Percentiles rank a stretch among this genome's conserved stretches.
phyloP scores from a whole-genome alignment of 2,888 invertebrate species.

The Unio delphinus region DNA sequence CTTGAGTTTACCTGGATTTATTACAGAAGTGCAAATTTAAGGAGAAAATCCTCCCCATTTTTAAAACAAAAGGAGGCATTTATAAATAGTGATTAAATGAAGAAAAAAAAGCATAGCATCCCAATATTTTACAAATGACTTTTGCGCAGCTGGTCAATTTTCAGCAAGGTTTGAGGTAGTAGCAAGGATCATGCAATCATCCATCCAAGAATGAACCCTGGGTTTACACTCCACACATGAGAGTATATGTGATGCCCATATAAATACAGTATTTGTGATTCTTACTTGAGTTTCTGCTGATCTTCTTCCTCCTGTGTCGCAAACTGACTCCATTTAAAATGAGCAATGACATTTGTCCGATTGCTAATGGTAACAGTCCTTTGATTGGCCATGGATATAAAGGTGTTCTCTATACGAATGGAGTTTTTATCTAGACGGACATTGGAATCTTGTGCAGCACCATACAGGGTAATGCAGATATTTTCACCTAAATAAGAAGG shows the following conservation, averaged over 20 bases:
- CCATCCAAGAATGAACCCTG: background rate
- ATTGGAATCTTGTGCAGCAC: slow-evolving; percentile 68
- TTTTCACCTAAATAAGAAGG: slow-evolving; percentile 61
- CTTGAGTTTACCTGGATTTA: too few species aligned
- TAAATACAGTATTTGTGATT: background rate
- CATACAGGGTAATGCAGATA: slow-evolving; percentile 66
- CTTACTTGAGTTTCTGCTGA: slow-evolving; percentile 62
- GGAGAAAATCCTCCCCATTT: too few species aligned
- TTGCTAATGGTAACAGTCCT: slow-evolving; percentile 68
- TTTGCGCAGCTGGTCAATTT: too few species aligned
- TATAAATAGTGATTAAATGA: too few species aligned
- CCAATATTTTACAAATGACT: too few species aligned
- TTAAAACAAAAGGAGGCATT: too few species aligned
- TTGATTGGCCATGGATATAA: slow-evolving; percentile 70
- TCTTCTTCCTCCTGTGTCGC: slow-evolving; percentile 70
- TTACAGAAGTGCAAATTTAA: too few species aligned
- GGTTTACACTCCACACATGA: background rate
- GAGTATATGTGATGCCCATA: background rate
- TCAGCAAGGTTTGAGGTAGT: too few species aligned
- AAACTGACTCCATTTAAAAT: slow-evolving; percentile 70
- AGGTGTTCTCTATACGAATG: slow-evolving; percentile 70
- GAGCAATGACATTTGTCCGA: slow-evolving; percentile 69
- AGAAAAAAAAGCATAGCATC: too few species aligned
- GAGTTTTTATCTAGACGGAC: slow-evolving; percentile 70
- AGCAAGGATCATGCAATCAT: too few species aligned